These are phyloP conservation scores for Endotricha flammealis DNA, from an alignment of 2,888 invertebrate species.

Conservation along the genomic window DNA sequence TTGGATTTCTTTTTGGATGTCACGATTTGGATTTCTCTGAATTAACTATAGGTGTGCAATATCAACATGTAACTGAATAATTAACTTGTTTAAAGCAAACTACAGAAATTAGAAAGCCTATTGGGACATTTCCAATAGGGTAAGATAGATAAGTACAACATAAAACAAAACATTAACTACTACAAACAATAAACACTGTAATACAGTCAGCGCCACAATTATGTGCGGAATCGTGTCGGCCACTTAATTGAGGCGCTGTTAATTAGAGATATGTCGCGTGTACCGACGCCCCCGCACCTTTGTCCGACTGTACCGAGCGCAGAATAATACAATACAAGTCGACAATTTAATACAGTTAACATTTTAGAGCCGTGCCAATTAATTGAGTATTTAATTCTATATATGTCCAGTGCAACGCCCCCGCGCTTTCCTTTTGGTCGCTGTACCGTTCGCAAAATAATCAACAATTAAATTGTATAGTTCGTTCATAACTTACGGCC, in stretches of 20 bases:
- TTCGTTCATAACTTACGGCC: too few relatives aligned
- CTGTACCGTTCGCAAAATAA: background rate
- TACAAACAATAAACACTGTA: conserved; percentile 14
- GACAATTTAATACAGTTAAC: background rate
- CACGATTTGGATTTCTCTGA: too few relatives aligned
- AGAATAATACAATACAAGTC: conserved; percentile 16
- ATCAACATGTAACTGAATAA: too few relatives aligned
- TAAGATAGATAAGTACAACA: too few relatives aligned
- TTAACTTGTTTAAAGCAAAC: too few relatives aligned
- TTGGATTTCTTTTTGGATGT: too few relatives aligned
- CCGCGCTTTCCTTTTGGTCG: background rate
- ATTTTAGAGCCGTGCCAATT: background rate
- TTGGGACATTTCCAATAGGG: too few relatives aligned
- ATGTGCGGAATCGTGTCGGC: conserved; percentile 33
- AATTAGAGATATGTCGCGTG: conserved; percentile 68
- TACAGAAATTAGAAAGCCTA: too few relatives aligned
- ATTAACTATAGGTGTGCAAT: too few relatives aligned
- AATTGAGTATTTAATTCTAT: background rate
- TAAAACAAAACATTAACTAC: conserved; percentile 19
- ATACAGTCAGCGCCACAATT: conserved; percentile 48
- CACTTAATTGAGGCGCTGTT: conserved; percentile 60
- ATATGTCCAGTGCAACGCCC: background rate
- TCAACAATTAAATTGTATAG: too few relatives aligned
- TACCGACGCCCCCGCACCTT: conserved; percentile 50
- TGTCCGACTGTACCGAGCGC: conserved; percentile 28